Evolutionary conservation across 2,113 vertebrate species (phyloP), one percentile per base, ranked within the genome.

Genomic region (human): DNA sequence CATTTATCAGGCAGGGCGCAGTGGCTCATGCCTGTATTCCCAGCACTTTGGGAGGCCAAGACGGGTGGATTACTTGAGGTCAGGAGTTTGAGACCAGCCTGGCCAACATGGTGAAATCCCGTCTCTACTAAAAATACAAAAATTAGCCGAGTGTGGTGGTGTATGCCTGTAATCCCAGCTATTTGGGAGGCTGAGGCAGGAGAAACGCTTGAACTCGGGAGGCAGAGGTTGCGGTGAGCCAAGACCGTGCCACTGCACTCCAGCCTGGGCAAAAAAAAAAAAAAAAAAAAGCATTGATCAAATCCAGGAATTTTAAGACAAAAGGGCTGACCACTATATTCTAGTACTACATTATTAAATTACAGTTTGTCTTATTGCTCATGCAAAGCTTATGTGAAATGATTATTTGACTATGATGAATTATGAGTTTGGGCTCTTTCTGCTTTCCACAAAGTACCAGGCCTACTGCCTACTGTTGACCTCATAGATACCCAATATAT

Each of bases 361-460:
- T 64, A 64, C 4, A 61, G 43, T 87, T 94, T 90, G 73, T 95
- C 91, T 96, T 94, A 80, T 50, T 93, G 23, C 32, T 72, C 7
- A 76, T 85, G 45, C 35, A 91, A 83, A 90, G 2, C 38, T 96
- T 83, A 94, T 14, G 73, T 7, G 30, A 89, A 89, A 57, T 92
- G 55, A 83, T 48, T 89, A 38, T 87, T 78, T 89, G 84, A 87
- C 45, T 92, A 72, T 76, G 73, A 78, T 70, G 38, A 94, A 96
- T 89, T 59, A 78, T 75, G 76, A 93, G 38, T 97, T 97, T 81
- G 64, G 89, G 35, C 35, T 95, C 76, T 30, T 95, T 90, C 92
- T 87, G 81, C 52, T 81, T 93, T 91, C 27, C 52, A 90, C 25
- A 89, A 73, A 93, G 68, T n/a, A 90, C 57, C 27, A 87, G 57